Percentiles rank a stretch among this genome's conserved stretches.
These are phyloP conservation scores for human DNA, from an alignment of 2,113 vertebrate species.

Conservation along the genomic window DNA sequence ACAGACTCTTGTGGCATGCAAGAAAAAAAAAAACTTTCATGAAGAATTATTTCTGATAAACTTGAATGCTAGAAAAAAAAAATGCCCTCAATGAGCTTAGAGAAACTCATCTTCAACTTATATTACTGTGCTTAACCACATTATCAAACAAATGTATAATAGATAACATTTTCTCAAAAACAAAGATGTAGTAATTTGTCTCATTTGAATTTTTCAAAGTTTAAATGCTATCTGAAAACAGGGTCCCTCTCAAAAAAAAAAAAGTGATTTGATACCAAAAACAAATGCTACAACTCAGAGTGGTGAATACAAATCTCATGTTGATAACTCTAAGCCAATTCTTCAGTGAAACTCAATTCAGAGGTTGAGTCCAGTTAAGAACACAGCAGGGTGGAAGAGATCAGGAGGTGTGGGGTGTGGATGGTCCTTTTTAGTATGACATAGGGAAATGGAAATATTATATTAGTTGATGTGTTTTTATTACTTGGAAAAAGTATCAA, in stretches of 20 bases:
- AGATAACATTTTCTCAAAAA: background rate
- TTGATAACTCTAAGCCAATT: background rate
- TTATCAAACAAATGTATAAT: background rate
- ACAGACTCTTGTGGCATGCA: background rate
- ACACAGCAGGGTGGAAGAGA: rapidly evolving
- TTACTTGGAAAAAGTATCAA: background rate
- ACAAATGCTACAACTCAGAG: background rate
- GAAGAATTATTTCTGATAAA: background rate
- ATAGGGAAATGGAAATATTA: background rate
- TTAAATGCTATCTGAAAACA: background rate
- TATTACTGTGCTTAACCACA: background rate
- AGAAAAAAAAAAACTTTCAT: background rate
- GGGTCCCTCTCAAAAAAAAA: background rate
- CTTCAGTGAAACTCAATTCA: background rate
- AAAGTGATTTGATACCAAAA: background rate
- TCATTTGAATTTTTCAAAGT: background rate
- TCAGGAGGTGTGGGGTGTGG: background rate
- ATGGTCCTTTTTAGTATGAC: background rate
- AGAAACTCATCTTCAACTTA: background rate
- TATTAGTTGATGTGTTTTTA: background rate
- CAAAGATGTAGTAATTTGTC: background rate
- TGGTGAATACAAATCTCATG: background rate
- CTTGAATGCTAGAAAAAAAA: background rate
- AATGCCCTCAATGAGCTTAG: background rate
- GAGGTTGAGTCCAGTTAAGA: background rate